phyloP scores from a whole-genome alignment of 2,888 invertebrate species.

The Trachelus stipa region DNA sequence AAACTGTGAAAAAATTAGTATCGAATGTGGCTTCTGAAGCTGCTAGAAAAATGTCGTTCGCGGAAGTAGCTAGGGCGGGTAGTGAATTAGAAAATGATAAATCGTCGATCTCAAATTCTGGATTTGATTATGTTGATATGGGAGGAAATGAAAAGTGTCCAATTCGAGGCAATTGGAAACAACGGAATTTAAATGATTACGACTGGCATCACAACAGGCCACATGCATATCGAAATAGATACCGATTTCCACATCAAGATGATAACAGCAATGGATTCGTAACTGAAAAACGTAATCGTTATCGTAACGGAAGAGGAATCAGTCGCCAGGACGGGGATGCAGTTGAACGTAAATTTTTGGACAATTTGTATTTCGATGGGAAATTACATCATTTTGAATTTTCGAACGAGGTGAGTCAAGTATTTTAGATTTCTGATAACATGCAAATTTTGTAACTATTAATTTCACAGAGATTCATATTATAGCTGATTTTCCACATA shows the following conservation, averaged over 20 bases:
- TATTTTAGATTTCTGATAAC: no score
- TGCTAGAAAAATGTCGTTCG: neutral
- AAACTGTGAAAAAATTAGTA: neutral
- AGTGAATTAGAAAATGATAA: neutral
- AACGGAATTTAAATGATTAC: neutral
- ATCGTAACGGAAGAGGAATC: no score
- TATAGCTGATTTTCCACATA: no score
- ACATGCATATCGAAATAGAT: neutral
- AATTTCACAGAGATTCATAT: no score
- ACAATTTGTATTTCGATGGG: constrained; percentile 1
- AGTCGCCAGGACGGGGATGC: no score
- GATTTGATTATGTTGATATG: neutral
- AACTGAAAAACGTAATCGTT: neutral
- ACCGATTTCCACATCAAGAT: neutral
- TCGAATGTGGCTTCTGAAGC: neutral
- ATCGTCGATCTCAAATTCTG: neutral
- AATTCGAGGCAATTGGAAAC: no score
- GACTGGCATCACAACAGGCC: neutral
- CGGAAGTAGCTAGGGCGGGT: neutral
- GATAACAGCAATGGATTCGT: neutral
- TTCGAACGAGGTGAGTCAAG: neutral
- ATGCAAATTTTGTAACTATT: no score
- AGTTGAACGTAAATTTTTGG: neutral
- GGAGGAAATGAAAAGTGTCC: no score
- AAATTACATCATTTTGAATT: neutral